Conservation (phyloP, 2,113 vertebrate genomes). For the Protobothrops flavoviridis region DNA sequence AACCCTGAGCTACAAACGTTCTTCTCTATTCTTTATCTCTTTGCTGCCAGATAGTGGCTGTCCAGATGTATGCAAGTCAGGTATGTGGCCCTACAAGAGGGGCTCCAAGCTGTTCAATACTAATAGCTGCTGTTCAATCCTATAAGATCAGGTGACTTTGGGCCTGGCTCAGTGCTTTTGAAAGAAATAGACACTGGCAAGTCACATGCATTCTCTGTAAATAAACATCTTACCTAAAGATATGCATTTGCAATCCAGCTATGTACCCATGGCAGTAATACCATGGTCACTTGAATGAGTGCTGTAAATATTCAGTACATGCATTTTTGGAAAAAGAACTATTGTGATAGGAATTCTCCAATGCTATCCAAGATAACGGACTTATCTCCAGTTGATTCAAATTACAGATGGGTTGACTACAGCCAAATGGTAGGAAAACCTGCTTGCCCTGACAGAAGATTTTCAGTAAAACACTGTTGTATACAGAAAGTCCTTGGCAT, state of each 20-base stretch:
- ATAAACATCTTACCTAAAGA: background rate
- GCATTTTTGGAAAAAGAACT: background rate
- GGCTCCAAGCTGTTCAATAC: background rate
- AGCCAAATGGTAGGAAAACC: background rate
- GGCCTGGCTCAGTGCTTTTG: background rate
- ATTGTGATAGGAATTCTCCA: background rate
- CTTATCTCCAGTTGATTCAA: background rate
- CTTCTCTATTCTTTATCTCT: background rate
- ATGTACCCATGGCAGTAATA: background rate
- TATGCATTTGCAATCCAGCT: background rate
- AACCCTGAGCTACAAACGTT: background rate
- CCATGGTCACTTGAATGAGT: background rate
- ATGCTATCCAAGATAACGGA: background rate
- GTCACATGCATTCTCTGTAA: background rate
- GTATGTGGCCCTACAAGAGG: background rate
- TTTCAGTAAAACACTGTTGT: background rate
- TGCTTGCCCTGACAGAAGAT: background rate
- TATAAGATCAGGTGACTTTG: conserved; percentile 25
- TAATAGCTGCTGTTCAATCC: background rate
- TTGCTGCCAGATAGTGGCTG: background rate
- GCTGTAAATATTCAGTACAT: background rate
- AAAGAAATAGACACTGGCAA: background rate
- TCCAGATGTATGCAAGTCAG: background rate
- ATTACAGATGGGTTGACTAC: background rate
- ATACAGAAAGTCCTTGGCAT: background rate